Evolutionary conservation across 2,888 invertebrate genomes (phyloP), one percentile per base, ranked within the genome.

Genomic region (Apamea monoglypha): DNA sequence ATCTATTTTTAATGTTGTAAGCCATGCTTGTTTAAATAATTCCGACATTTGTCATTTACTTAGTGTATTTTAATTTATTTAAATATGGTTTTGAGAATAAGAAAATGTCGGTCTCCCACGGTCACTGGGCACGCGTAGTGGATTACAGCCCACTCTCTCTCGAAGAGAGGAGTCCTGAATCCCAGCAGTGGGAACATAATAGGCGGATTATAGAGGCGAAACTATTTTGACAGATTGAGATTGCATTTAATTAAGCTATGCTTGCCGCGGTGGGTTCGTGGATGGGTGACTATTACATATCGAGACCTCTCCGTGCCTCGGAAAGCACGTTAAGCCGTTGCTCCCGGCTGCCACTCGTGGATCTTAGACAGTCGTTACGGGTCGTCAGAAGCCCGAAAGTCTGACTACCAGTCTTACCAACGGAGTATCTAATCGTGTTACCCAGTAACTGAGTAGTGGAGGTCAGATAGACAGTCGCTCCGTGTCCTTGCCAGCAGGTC

Each of bases 1-100:
- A 82, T 83, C 87, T 89, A 90, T 84, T 90, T 88, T 84, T 86
- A 89, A 79, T 83, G 72, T 80, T 76, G 72, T 82, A 40, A 63
- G 32, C 40, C 14, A 29, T 14, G 71, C 70, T 70, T 74, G 82
- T 82, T 44, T 74, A 80, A 83, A 87, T 81, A 82, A 84, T 83
- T 74, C 47, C 50, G 59, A 71, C 70, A 79, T 82, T 82, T 80
- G 84, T 84, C 82, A 80, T 84, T 84, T 84, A 61, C 63, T 81
- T 78, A 59, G 56, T 29, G 21, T 47, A 59, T 67, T 67, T 67
- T 25, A 36, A 78, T 67, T 40, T 59, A 67, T n/a, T 76, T 21
- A 5, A 32, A 32, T 50, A 18, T 59, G 21, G 8, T 10, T 79
- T 67, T 47, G n/a, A 66, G 44, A 44, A n/a, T 66, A 32, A 2